These are phyloP conservation scores for Ptiloglossa arizonensis DNA, from an alignment of 1,140 invertebrate species.

Conservation along the genomic window DNA sequence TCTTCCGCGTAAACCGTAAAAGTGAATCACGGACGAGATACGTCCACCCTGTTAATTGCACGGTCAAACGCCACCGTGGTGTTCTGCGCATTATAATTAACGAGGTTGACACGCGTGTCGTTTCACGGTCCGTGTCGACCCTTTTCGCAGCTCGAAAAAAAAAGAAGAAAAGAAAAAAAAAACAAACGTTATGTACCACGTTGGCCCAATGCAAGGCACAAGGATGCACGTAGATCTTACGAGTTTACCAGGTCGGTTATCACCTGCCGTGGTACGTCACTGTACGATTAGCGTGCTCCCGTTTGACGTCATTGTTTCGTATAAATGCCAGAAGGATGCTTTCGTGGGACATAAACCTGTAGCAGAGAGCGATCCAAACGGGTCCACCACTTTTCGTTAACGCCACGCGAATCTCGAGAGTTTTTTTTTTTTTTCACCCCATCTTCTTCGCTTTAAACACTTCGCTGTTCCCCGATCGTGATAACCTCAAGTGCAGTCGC, in stretches of 20 bases:
- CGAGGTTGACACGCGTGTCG: neutral
- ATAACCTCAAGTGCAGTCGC: neutral
- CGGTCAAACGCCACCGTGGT: neutral
- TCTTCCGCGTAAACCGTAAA: neutral
- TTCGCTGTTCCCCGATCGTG: neutral
- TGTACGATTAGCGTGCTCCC: conserved; percentile 77
- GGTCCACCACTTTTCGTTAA: conserved; percentile 10
- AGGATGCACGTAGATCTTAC: conserved; percentile 5
- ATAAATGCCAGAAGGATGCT: conserved; percentile 72
- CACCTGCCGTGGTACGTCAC: conserved; percentile 73
- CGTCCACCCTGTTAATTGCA: neutral
- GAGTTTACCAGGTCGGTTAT: conserved; percentile 77
- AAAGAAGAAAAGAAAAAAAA: too few species aligned
- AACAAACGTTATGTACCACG: too few species aligned
- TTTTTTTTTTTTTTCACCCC: neutral
- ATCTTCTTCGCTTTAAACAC: too few species aligned
- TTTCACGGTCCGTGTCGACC: neutral
- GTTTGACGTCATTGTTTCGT: conserved; percentile 78
- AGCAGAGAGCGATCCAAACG: conserved; percentile 19
- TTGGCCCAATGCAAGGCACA: neutral
- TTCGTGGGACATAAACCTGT: conserved; percentile 25
- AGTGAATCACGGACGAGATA: neutral
- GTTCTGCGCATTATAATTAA: neutral
- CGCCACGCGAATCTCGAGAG: neutral
- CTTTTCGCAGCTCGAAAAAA: neutral